Evolutionary conservation across 2,113 vertebrate genomes (phyloP), one percentile per base, ranked within the genome.

Genomic region (Callopanchax toddi): DNA sequence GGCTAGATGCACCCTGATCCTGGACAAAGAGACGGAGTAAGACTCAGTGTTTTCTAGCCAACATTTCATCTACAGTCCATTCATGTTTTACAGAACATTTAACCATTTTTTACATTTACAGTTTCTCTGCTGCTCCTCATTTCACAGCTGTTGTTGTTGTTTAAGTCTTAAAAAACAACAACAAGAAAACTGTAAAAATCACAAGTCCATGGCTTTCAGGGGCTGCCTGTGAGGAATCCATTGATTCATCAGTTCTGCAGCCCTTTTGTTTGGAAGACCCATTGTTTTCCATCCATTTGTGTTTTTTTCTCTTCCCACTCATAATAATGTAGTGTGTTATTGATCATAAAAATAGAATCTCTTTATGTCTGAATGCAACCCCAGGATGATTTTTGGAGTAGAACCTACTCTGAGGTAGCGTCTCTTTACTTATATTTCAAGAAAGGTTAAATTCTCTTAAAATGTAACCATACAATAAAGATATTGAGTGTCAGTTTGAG

Each of bases 301-400:
- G 50, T 32, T 39, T 50, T 50, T 71, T 50, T 67, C 49, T 29
- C 74, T 65, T 48, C 65, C 44, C 58, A 36, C 4, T 72, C 59
- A 34, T 25, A 48, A 40, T 20, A n/a, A n/a, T n/a, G n/a, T n/a
- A n/a, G n/a, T n/a, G 29, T 32, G 29, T 7, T 26, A 26, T 3
- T 16, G 57, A 6, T 73, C 17, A 56, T 81, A 84, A 85, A 87
- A 82, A 79, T 76, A 7, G 32, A 42, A 84, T 61, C 89, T 69
- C 87, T 78, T 81, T 84, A 66, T 89, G 87, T 78, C 74, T 83
- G 83, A 91, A 91, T 85, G 92, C 93, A 87, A 87, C 71, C 91
- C 81, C 65, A 94, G 93, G 93, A 94, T 86, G 88, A 85, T 83
- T 94, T 93, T 79, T 93, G 93, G 93, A 94, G 90, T 92, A 91